Conservation (phyloP, 92 coral and sea anemone genomes). For the Galaxea fascicularis region DNA sequence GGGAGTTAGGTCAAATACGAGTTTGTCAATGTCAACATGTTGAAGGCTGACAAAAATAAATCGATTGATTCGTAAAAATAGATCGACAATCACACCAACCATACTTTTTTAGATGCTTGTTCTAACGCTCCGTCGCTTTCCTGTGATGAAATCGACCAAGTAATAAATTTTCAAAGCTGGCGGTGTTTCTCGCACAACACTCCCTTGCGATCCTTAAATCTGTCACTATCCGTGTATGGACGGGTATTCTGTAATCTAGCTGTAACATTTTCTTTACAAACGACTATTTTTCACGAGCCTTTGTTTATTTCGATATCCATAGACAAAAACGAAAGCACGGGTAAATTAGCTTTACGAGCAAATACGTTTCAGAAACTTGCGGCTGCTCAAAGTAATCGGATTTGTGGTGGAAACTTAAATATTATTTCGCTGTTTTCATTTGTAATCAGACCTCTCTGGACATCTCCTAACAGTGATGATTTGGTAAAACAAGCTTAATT, state of each 20-base stretch:
- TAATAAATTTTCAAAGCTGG: too few species aligned
- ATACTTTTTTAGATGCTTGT: too few species aligned
- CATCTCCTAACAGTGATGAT: background rate
- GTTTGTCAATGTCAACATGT: background rate
- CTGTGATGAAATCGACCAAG: too few species aligned
- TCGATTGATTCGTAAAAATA: background rate
- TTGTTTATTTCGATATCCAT: background rate
- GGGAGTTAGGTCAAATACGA: too few species aligned
- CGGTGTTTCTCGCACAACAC: too few species aligned
- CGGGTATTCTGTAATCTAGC: too few species aligned
- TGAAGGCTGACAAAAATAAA: background rate
- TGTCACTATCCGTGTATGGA: too few species aligned
- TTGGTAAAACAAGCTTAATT: too few species aligned
- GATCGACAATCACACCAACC: background rate
- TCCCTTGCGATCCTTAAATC: too few species aligned
- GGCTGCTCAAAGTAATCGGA: constrained; percentile 8
- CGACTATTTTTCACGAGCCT: background rate
- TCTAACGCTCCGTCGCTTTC: too few species aligned
- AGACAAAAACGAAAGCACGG: background rate
- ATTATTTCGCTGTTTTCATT: background rate
- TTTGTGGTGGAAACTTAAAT: background rate
- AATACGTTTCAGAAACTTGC: background rate
- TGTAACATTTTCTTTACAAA: background rate
- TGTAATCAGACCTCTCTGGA: background rate
- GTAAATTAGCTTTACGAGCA: background rate